Evolutionary conservation across 1,140 invertebrate genomes (phyloP).

Genomic region (Drosophila yakuba): DNA sequence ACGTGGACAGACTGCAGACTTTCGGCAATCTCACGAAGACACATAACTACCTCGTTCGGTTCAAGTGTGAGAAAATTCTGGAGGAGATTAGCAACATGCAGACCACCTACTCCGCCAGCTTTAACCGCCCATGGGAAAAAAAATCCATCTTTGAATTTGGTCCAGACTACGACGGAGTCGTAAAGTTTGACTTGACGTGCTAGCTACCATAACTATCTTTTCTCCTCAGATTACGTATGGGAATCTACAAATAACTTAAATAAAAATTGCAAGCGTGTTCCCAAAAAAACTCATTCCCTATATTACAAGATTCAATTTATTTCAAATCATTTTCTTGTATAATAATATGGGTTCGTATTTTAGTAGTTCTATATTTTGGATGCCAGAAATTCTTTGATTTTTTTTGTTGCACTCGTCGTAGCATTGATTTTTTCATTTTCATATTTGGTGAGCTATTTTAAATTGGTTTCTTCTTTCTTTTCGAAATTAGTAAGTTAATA

Average conservation of each 20-base stretch:
- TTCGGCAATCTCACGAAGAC: conserved; percentile 57
- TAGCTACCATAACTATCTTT: neutral
- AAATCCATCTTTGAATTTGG: conserved; percentile 2
- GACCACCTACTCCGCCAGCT: conserved; percentile 36
- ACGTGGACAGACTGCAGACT: conserved; percentile 42
- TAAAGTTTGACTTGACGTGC: conserved; percentile 16
- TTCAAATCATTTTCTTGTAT: conserved; percentile 84
- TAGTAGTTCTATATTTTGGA: conserved; percentile 78
- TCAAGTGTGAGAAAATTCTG: neutral
- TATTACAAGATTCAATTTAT: conserved; percentile 85
- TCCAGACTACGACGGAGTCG: conserved; percentile 10
- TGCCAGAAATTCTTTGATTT: conserved; percentile 69
- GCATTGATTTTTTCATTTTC: conserved; percentile 51
- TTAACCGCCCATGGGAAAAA: conserved; percentile 6
- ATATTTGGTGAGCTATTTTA: conserved; percentile 29
- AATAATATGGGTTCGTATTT: conserved; percentile 81
- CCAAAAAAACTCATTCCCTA: conserved; percentile 43
- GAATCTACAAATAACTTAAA: no score
- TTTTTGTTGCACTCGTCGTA: conserved; percentile 71
- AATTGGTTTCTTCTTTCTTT: conserved; percentile 54
- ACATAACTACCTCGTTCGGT: conserved; percentile 5
- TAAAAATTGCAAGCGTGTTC: neutral
- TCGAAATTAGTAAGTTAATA: conserved; percentile 73
- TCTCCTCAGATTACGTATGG: neutral
- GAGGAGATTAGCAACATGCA: conserved; percentile 11